A percentile compares a stretch with the other conserved stretches of the same genome.
Conservation (phyloP, 2,888 invertebrate species). For the Trissolcus japonicus region DNA sequence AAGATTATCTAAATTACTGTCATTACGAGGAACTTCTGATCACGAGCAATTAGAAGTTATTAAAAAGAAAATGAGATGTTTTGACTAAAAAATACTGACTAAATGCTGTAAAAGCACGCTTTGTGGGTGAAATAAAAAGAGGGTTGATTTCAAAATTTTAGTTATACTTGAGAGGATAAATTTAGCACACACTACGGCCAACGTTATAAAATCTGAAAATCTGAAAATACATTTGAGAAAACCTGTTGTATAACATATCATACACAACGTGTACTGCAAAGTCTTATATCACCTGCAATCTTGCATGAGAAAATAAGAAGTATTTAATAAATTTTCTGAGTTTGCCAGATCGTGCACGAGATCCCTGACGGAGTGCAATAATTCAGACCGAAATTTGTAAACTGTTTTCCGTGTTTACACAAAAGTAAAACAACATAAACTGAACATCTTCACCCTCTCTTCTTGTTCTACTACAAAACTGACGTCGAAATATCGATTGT, state of each 20-base stretch:
- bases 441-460: background rate
- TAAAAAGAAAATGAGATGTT: too few species aligned
- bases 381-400: slow-evolving; percentile 1
- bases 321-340: slow-evolving; percentile 1
- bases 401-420: background rate
- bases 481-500: background rate
- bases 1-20: slow-evolving; percentile 1
- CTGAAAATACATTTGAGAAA: background rate
- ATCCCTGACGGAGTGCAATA: background rate
- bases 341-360: background rate
- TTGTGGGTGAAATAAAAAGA: too few species aligned
- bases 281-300: background rate
- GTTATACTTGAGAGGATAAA: too few species aligned
- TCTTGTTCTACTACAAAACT: background rate
- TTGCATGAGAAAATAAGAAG: slow-evolving; percentile 4
- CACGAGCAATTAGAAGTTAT: too few species aligned
- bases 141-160: too few species aligned
- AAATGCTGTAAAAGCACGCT: too few species aligned
- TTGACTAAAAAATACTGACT: too few species aligned
- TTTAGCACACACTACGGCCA: too few species aligned
- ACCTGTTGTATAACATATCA: slow-evolving; percentile 1
- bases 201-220: too few species aligned
- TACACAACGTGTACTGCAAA: background rate
- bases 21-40: too few species aligned
- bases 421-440: slow-evolving; percentile 1